phyloP scores from a whole-genome alignment of 1,140 invertebrate genomes.

The Euglossa dilemma region DNA sequence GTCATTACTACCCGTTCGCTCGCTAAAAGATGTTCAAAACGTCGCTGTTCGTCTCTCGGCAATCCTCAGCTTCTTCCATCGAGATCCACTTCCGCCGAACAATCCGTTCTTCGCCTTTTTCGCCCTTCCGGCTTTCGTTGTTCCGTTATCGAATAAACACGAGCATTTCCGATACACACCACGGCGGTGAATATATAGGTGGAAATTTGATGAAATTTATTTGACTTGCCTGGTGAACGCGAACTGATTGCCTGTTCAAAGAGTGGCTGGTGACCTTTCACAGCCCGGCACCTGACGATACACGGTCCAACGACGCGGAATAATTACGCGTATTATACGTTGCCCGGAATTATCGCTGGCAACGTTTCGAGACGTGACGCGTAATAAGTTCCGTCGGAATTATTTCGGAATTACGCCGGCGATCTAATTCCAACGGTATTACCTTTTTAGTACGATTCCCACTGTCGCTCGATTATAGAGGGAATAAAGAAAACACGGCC shows the following conservation, averaged over 20 bases:
- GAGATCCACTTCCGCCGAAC: too few species aligned
- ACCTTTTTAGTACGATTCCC: not conserved
- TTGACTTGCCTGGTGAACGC: not conserved
- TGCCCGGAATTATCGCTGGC: not conserved
- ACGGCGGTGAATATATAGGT: conserved; percentile 34
- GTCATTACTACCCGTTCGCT: conserved; percentile 43
- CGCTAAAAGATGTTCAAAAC: not conserved
- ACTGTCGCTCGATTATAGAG: not conserved
- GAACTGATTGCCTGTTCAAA: not conserved
- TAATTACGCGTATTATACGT: not conserved
- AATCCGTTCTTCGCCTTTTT: too few species aligned
- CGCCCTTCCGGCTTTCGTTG: not conserved
- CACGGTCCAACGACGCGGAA: not conserved
- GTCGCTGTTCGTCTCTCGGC: not conserved
- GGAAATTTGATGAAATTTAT: conserved; percentile 34
- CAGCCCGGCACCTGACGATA: not conserved
- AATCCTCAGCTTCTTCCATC: too few species aligned
- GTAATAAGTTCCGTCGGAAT: not conserved
- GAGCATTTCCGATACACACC: not conserved
- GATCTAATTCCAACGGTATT: not conserved
- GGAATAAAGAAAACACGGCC: conserved; percentile 45
- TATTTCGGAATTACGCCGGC: not conserved
- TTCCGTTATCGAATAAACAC: conserved; percentile 42
- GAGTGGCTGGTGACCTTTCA: not conserved
- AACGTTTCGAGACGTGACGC: not conserved